A percentile compares a stretch with the other conserved stretches of the same genome.
Conservation (phyloP, 2,797 vertebrate genomes). For the Gouania willdenowi region DNA sequence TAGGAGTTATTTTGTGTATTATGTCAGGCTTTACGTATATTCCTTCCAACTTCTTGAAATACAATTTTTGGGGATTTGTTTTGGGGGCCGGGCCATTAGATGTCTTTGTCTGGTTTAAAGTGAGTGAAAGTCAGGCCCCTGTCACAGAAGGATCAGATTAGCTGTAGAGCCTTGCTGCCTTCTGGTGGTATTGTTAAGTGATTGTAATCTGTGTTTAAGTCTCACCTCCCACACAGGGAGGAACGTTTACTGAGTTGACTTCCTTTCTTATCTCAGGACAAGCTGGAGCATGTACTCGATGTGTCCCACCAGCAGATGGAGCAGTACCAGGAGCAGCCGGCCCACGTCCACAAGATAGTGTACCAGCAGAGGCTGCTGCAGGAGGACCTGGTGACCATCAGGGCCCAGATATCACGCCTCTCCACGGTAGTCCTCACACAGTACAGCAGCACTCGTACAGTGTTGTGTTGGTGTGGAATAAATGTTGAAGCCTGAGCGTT, state of each 20-base stretch:
- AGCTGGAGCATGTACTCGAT: slow-evolving; percentile 89
- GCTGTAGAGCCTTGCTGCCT: slow-evolving; percentile 14
- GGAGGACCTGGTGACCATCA: slow-evolving; percentile 91
- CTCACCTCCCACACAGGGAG: background rate
- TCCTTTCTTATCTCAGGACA: slow-evolving; percentile 75
- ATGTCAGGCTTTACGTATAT: no score
- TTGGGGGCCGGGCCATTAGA: no score
- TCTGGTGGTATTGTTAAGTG: slow-evolving; percentile 4
- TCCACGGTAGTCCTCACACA: slow-evolving; percentile 75
- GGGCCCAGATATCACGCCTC: slow-evolving; percentile 88
- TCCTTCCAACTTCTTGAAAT: no score
- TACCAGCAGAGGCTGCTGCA: slow-evolving; percentile 93
- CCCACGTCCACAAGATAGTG: slow-evolving; percentile 87
- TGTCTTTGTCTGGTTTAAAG: no score
- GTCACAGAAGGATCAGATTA: no score
- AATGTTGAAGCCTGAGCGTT: background rate
- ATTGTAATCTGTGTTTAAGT: background rate
- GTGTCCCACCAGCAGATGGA: slow-evolving; percentile 93
- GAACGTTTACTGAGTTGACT: background rate
- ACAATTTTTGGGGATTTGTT: no score
- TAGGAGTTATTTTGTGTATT: no score
- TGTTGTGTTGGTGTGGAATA: no score
- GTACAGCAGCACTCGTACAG: no score
- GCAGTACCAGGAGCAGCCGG: slow-evolving; percentile 87
- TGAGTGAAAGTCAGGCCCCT: no score